Evolutionary conservation across 2,888 invertebrate genomes (phyloP).

Genomic region (Biston betularia): DNA sequence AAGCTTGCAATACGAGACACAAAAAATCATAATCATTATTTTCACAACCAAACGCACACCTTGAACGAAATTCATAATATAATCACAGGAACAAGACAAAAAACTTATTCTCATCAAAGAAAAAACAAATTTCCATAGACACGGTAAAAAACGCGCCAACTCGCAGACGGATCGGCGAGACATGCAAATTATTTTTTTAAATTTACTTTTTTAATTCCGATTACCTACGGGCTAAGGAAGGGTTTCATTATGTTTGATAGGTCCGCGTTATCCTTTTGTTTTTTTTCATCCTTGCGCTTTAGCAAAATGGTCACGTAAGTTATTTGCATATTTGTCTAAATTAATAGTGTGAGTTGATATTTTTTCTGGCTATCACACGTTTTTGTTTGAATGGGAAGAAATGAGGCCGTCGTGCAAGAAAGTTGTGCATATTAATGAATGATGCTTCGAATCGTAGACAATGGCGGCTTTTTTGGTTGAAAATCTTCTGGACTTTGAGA

Average conservation of each 20-base stretch:
- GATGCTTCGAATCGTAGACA: conserved; percentile 56
- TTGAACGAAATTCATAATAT: conserved; percentile 37
- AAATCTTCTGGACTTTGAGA: conserved; percentile 48
- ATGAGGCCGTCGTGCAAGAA: conserved; percentile 67
- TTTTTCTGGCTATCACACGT: conserved; percentile 81
- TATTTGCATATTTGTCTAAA: conserved; percentile 83
- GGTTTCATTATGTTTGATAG: conserved; percentile 66
- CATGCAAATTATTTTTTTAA: conserved; percentile 80
- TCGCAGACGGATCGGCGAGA: conserved; percentile 57
- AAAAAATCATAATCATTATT: conserved; percentile 6
- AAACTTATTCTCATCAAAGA: conserved; percentile 77
- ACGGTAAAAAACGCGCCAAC: conserved; percentile 63
- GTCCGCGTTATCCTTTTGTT: conserved; percentile 71
- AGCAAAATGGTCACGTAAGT: conserved; percentile 83
- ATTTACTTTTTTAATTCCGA: conserved; percentile 76
- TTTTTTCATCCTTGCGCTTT: conserved; percentile 68
- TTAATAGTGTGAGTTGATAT: conserved; percentile 72
- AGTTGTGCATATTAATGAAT: conserved; percentile 72
- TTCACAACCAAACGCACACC: conserved; percentile 19
- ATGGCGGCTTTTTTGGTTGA: conserved; percentile 57
- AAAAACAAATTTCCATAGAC: conserved; percentile 63
- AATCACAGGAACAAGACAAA: conserved; percentile 70
- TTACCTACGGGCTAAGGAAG: conserved; percentile 71
- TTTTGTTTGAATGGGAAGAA: conserved; percentile 72
- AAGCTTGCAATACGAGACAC: background rate